phyloP scores from a whole-genome alignment of 2,888 invertebrate genomes.

The Agrochola macilenta region DNA sequence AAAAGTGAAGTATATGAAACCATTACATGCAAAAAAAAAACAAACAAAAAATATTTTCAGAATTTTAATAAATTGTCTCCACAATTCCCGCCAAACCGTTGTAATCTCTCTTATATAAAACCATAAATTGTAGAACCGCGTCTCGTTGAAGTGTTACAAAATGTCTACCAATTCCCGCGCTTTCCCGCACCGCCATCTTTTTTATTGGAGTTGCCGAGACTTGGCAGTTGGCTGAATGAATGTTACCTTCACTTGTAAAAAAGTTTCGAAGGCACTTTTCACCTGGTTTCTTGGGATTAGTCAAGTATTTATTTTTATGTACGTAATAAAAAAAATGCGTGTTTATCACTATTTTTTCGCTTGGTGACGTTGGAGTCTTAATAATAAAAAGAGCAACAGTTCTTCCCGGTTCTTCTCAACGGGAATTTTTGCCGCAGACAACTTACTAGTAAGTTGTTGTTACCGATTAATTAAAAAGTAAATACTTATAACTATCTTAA shows the following conservation, averaged over 20 bases:
- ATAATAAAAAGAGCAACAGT: not conserved
- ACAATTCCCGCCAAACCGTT: not conserved
- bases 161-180: constrained; percentile 58
- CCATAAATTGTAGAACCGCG: constrained; percentile 50
- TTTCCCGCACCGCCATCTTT: constrained; percentile 47
- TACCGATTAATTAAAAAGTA: not conserved
- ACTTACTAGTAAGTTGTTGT: not conserved
- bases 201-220: constrained; percentile 60
- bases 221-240: constrained; percentile 49
- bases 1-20: not conserved
- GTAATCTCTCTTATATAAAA: constrained; percentile 25
- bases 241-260: constrained; percentile 52
- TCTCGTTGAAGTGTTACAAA: constrained; percentile 54
- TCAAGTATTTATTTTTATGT: constrained; percentile 32
- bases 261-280: constrained; percentile 46
- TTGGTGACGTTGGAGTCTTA: too few species aligned
- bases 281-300: constrained; percentile 38
- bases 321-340: not conserved
- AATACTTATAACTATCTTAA: not conserved
- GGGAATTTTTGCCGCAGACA: not conserved
- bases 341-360: constrained; percentile 13
- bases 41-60: not conserved
- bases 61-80: constrained; percentile 14
- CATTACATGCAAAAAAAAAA: not conserved
- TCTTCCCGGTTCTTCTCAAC: not conserved